Conservation (phyloP, 1,140 invertebrate species). For the Drosophila prosaltans region DNA sequence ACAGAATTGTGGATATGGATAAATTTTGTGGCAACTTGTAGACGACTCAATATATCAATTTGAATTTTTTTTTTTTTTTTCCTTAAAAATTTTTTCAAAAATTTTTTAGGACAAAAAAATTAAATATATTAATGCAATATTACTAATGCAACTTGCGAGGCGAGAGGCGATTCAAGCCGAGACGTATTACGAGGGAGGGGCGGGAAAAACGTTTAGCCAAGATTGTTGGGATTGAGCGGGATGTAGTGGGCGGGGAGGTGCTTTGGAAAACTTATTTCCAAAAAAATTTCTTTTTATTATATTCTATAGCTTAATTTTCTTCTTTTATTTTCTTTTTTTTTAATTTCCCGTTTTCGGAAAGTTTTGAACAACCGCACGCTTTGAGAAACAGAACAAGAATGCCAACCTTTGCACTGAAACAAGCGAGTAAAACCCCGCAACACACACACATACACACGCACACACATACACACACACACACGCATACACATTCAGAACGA, state of each 20-base stretch:
- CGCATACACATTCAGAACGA: slow-evolving; percentile 11
- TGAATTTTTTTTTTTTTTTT: slow-evolving; percentile 16
- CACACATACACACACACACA: slow-evolving; percentile 10
- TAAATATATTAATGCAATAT: slow-evolving; percentile 67
- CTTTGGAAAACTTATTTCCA: not conserved
- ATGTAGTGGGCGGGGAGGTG: not conserved
- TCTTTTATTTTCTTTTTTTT: slow-evolving; percentile 13
- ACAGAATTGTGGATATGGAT: slow-evolving; percentile 63
- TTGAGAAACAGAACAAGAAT: slow-evolving; percentile 82
- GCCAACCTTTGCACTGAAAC: slow-evolving; percentile 72
- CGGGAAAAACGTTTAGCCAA: too few species aligned
- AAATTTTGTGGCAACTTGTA: slow-evolving; percentile 71
- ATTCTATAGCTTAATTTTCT: not conserved
- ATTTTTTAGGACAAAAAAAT: slow-evolving; percentile 36
- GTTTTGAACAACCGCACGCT: slow-evolving; percentile 75
- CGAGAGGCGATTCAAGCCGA: slow-evolving; percentile 38
- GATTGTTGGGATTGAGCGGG: not conserved
- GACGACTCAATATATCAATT: slow-evolving; percentile 35
- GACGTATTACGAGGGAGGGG: slow-evolving; percentile 33
- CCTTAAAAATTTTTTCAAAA: slow-evolving; percentile 32
- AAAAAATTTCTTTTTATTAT: slow-evolving; percentile 34
- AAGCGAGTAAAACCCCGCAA: slow-evolving; percentile 64
- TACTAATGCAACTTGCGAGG: slow-evolving; percentile 75
- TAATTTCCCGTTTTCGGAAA: slow-evolving; percentile 33
- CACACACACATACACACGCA: slow-evolving; percentile 15